Percentiles rank a stretch among this genome's conserved stretches.
phyloP scores from a whole-genome alignment of 2,113 vertebrate genomes.

The Channa maculata region DNA sequence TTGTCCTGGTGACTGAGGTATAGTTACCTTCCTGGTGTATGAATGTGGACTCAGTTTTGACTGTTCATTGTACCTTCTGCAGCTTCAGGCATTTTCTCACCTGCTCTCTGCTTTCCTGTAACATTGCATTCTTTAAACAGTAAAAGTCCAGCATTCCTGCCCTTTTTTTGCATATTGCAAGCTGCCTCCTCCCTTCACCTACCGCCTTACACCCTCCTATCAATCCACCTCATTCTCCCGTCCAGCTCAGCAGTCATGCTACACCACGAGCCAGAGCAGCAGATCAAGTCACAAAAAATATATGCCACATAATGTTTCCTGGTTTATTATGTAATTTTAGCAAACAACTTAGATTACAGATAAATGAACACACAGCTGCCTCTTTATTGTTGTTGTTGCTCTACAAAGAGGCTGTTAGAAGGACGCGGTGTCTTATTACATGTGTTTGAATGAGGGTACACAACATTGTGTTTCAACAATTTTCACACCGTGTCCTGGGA shows the following conservation, averaged over 20 bases:
- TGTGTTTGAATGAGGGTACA: conserved; percentile 58
- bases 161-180: conserved; percentile 60
- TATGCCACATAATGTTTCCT: conserved; percentile 48
- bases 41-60: conserved; percentile 20
- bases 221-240: conserved; percentile 52
- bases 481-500: conserved; percentile 22
- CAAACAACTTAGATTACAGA: conserved; percentile 67
- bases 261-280: conserved; percentile 51
- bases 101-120: conserved; percentile 65
- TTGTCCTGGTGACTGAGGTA: conserved; percentile 27
- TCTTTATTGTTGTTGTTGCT: conserved; percentile 28
- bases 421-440: conserved; percentile 63
- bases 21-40: conserved; percentile 38
- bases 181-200: conserved; percentile 42
- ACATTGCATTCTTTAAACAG: conserved; percentile 51
- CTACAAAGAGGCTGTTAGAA: conserved; percentile 41
- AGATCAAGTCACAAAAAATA: conserved; percentile 70
- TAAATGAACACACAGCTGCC: conserved; percentile 50
- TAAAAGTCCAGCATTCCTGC: conserved; percentile 63
- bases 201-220: conserved; percentile 63
- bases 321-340: conserved; percentile 63
- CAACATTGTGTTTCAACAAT: conserved; percentile 48
- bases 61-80: conserved; percentile 52
- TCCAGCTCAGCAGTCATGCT: conserved; percentile 48
- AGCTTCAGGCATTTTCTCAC: conserved; percentile 68